phyloP scores from a whole-genome alignment of 2,888 invertebrate genomes.

The Rhabditoides inermis region DNA sequence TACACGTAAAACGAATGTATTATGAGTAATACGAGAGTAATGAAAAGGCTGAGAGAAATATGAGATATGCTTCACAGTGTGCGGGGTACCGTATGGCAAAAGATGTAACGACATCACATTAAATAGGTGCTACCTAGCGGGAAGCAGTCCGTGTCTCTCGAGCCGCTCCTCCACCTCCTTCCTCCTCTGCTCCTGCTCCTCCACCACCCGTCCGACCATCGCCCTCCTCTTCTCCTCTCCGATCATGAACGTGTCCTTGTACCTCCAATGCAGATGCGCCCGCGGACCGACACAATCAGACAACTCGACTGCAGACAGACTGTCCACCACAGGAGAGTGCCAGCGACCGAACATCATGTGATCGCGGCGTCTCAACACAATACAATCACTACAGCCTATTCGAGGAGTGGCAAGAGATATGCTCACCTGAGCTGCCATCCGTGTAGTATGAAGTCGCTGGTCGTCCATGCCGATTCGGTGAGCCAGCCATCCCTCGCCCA shows the following conservation, averaged over 20 bases:
- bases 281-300: background rate
- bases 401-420: background rate
- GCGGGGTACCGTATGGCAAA: no score
- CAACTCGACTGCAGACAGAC: constrained; percentile 13
- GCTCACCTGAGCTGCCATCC: constrained; percentile 31
- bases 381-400: background rate
- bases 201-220: no score
- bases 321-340: constrained; percentile 23
- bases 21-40: no score
- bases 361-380: constrained; percentile 20
- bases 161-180: no score
- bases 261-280: constrained; percentile 6
- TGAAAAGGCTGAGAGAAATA: no score
- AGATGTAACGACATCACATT: no score
- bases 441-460: constrained; percentile 27
- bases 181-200: no score
- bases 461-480: constrained; percentile 22
- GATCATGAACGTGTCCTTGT: constrained; percentile 24
- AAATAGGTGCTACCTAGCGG: no score
- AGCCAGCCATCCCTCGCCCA: constrained; percentile 37
- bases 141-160: no score
- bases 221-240: no score
- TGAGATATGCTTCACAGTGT: no score
- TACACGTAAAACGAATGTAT: no score
- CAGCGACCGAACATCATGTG: constrained; percentile 18